These are phyloP conservation scores for Parapsyche elsis DNA, from an alignment of 1,140 invertebrate genomes.

Conservation along the genomic window DNA sequence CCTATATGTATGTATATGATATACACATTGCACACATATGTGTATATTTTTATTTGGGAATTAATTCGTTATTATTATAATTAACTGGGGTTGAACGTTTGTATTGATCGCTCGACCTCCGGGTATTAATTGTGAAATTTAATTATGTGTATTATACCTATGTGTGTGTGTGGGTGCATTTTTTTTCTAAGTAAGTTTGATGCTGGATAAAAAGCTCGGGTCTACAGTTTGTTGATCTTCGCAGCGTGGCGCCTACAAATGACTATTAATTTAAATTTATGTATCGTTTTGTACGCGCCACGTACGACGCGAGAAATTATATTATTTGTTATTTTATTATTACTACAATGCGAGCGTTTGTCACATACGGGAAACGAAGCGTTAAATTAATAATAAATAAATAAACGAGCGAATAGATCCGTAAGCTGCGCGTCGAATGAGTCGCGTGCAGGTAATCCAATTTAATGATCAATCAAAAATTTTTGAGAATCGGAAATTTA, in stretches of 20 bases:
- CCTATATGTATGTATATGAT: neutral
- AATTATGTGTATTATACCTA: neutral
- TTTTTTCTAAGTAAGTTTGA: neutral
- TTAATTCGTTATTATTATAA: too few species aligned
- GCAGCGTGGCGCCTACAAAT: constrained; percentile 40
- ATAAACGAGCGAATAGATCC: too few species aligned
- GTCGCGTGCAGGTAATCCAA: too few species aligned
- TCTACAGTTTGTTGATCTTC: constrained; percentile 36
- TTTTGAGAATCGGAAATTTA: too few species aligned
- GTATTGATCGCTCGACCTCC: too few species aligned
- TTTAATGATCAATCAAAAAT: too few species aligned
- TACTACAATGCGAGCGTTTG: neutral
- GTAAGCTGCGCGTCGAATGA: too few species aligned
- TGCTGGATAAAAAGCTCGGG: neutral
- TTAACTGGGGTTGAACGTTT: too few species aligned
- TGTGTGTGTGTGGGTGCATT: neutral
- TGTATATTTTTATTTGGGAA: too few species aligned
- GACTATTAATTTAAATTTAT: constrained; percentile 37
- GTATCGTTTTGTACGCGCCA: constrained; percentile 7
- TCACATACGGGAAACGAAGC: neutral
- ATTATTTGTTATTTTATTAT: constrained; percentile 33
- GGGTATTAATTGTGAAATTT: neutral
- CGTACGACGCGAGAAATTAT: constrained; percentile 9
- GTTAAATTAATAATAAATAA: constrained; percentile 19
- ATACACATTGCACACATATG: too few species aligned